Percentiles rank a stretch among this genome's conserved stretches.
Evolutionary conservation across 2,797 vertebrate species (phyloP).

Genomic region (Mormyrops attenuatus): DNA sequence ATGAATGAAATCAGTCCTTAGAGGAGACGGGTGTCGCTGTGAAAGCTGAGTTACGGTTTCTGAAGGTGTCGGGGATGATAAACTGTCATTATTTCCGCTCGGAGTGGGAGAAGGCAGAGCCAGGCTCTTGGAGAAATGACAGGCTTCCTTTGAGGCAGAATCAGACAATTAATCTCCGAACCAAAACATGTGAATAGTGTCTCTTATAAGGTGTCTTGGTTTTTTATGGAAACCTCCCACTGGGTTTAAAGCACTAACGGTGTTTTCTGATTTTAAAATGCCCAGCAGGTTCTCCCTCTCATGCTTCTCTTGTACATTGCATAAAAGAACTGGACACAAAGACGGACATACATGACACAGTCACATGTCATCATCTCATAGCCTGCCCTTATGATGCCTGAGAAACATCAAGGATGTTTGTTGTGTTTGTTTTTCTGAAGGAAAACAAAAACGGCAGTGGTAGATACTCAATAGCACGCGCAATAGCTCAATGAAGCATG

Average conservation of each 20-base stretch:
- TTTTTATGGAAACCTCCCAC: background rate
- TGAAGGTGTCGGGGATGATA: background rate
- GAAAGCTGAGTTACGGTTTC: background rate
- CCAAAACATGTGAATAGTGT: background rate
- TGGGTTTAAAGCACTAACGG: background rate
- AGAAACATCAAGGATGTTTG: background rate
- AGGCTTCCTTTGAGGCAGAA: constrained; percentile 2
- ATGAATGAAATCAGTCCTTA: constrained; percentile 8
- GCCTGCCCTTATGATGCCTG: background rate
- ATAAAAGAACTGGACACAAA: background rate
- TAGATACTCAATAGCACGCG: background rate
- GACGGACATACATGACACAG: background rate
- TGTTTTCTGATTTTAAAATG: background rate
- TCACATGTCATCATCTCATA: background rate
- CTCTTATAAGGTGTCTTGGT: background rate
- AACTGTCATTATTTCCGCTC: constrained; percentile 1
- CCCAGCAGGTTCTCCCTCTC: background rate
- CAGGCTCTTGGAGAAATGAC: background rate
- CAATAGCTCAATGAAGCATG: constrained; percentile 37
- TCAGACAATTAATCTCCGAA: background rate
- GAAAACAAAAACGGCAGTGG: background rate
- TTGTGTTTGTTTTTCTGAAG: background rate
- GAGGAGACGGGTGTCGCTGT: background rate
- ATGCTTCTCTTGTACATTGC: background rate
- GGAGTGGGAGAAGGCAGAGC: background rate